Percentiles rank a stretch among this genome's conserved stretches.
Conservation (phyloP, 2,888 invertebrate species). For the Kryphioiulus occultus region DNA sequence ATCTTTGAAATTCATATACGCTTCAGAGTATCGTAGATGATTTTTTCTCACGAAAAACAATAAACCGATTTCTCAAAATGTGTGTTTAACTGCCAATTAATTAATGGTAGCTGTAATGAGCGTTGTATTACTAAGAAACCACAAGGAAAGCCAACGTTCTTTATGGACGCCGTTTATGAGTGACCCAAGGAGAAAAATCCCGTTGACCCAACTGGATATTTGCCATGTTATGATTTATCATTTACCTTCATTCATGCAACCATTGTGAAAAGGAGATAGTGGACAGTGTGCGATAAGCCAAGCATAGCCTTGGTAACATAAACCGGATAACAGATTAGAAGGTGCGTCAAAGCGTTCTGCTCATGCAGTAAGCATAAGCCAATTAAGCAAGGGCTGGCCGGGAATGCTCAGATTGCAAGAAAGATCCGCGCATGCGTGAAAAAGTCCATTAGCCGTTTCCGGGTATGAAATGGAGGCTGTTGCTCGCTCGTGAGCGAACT, state of each 20-base stretch:
- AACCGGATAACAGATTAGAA: background rate
- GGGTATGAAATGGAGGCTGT: too few relatives aligned
- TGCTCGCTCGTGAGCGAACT: too few relatives aligned
- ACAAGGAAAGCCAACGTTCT: too few relatives aligned
- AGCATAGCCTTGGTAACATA: background rate
- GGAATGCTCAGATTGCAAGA: background rate
- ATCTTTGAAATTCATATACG: too few relatives aligned
- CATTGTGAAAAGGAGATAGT: background rate
- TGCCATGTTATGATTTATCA: background rate
- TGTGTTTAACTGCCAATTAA: too few relatives aligned
- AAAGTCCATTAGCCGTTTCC: too few relatives aligned
- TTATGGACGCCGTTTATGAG: too few relatives aligned
- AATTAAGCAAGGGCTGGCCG: background rate
- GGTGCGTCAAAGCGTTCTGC: background rate
- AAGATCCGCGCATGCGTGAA: slow-evolving; percentile 11
- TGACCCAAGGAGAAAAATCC: background rate
- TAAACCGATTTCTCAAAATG: too few relatives aligned
- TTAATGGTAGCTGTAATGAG: too few relatives aligned
- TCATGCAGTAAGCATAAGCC: background rate
- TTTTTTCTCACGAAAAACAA: too few relatives aligned
- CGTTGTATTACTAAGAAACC: too few relatives aligned
- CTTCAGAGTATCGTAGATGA: too few relatives aligned
- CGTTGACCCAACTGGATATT: background rate
- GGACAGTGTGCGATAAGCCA: background rate
- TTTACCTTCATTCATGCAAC: background rate